phyloP scores from a whole-genome alignment of 1,140 invertebrate genomes.

The Pseudachorutes palmiensis region DNA sequence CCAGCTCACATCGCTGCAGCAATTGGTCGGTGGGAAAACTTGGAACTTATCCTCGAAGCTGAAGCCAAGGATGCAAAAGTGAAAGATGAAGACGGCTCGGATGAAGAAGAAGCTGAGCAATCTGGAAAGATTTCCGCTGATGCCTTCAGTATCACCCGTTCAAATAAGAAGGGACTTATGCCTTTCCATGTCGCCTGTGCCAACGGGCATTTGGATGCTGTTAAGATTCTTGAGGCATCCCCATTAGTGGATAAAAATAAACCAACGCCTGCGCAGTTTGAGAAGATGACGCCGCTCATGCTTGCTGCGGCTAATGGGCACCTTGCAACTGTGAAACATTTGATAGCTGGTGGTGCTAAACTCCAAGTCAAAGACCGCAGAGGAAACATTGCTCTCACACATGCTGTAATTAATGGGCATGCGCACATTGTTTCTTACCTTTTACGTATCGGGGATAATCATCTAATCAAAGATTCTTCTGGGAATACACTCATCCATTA shows the following conservation, averaged over 20 bases:
- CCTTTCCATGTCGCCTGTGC: constrained; percentile 48
- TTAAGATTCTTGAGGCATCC: constrained; percentile 43
- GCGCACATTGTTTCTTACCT: constrained; percentile 47
- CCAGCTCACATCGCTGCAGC: constrained; percentile 46
- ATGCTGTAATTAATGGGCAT: constrained; percentile 51
- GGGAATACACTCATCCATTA: constrained; percentile 51
- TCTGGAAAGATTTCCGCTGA: too few relatives aligned
- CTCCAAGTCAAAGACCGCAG: constrained; percentile 43
- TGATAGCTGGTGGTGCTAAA: constrained; percentile 34
- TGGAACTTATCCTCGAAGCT: constrained; percentile 44
- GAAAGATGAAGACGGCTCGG: constrained; percentile 11
- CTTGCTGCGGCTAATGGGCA: constrained; percentile 35
- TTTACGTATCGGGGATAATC: constrained; percentile 46
- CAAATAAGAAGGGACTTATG: constrained; percentile 44
- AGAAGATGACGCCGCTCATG: constrained; percentile 34
- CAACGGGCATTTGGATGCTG: constrained; percentile 44
- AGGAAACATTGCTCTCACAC: constrained; percentile 47
- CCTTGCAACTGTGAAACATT: constrained; percentile 36
- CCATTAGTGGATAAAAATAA: constrained; percentile 44
- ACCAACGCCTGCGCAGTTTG: constrained; percentile 43
- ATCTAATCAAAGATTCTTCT: constrained; percentile 46
- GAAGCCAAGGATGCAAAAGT: constrained; percentile 13
- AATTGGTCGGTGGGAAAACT: constrained; percentile 45
- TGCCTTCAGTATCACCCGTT: constrained; percentile 13
- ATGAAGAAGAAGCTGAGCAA: too few relatives aligned